Conservation (phyloP, 2,888 invertebrate genomes). For the Morpho helenor region DNA sequence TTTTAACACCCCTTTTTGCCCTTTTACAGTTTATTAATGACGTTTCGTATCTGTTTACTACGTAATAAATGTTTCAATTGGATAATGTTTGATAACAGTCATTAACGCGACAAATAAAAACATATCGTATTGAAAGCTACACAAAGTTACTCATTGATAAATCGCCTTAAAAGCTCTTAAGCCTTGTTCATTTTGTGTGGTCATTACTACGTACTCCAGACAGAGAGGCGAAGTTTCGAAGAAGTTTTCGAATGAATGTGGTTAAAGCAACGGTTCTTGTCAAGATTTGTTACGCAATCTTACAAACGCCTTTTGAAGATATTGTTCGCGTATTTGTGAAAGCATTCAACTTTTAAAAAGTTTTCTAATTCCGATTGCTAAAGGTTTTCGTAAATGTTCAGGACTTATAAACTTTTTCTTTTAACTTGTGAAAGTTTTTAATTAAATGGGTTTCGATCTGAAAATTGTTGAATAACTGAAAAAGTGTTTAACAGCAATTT, state of each 20-base stretch:
- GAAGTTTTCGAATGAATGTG: constrained; percentile 62
- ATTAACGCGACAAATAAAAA: neutral
- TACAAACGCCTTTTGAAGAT: constrained; percentile 41
- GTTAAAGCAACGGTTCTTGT: constrained; percentile 59
- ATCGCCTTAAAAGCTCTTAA: constrained; percentile 4
- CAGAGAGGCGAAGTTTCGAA: constrained; percentile 46
- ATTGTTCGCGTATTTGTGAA: constrained; percentile 18
- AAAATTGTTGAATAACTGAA: too few species aligned
- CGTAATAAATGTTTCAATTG: too few species aligned
- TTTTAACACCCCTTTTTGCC: too few species aligned
- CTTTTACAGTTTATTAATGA: too few species aligned
- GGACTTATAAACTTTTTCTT: neutral
- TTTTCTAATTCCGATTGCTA: constrained; percentile 1
- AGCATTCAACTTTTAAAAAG: constrained; percentile 7
- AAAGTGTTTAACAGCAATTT: too few species aligned
- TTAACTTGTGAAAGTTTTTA: neutral
- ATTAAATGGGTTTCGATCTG: too few species aligned
- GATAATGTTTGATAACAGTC: too few species aligned
- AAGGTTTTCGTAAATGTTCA: neutral
- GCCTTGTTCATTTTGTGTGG: constrained; percentile 20
- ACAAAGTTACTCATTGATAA: constrained; percentile 1
- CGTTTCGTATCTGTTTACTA: too few species aligned
- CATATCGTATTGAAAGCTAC: neutral
- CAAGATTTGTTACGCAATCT: constrained; percentile 50
- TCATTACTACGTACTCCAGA: constrained; percentile 39